Evolutionary conservation across 2,888 invertebrate species (phyloP).

Genomic region (Volucella zonaria): DNA sequence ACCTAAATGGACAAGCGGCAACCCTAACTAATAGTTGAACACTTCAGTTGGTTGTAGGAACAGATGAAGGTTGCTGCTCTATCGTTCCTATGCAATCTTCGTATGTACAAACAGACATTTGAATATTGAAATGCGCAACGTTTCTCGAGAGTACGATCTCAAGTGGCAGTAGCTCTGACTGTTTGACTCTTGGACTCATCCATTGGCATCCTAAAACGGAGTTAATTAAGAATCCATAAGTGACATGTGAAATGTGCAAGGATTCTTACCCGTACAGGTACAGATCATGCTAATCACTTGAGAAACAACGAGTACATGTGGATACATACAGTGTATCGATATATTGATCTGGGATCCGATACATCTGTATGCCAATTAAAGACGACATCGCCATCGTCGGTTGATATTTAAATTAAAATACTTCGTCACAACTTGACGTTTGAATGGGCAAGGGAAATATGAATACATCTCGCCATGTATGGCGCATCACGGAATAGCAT

Average conservation of each 20-base stretch:
- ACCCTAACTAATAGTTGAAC: conserved; percentile 37
- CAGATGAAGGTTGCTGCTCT: conserved; percentile 39
- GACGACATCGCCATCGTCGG: conserved; percentile 49
- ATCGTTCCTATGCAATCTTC: conserved; percentile 60
- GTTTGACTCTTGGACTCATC: conserved; percentile 33
- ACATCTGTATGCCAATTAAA: conserved; percentile 61
- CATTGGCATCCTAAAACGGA: conserved; percentile 48
- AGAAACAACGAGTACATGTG: background rate
- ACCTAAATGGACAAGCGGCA: no score
- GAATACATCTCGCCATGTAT: conserved; percentile 53
- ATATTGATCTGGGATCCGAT: background rate
- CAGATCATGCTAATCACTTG: conserved; percentile 53
- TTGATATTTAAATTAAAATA: conserved; percentile 73
- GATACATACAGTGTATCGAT: background rate
- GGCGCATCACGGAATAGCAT: conserved; percentile 44
- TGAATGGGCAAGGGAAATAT: conserved; percentile 68
- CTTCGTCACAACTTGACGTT: conserved; percentile 54
- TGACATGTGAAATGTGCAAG: background rate
- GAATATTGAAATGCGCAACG: conserved; percentile 70
- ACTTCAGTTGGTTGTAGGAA: conserved; percentile 51
- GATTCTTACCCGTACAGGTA: conserved; percentile 30
- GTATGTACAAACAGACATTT: conserved; percentile 54
- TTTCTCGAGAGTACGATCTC: conserved; percentile 48
- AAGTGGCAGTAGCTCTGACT: conserved; percentile 49
- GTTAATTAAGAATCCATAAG: conserved; percentile 60